Percentiles rank a stretch among this genome's conserved stretches.
These are phyloP conservation scores for Drosophila erecta DNA, from an alignment of 1,140 invertebrate genomes.

Conservation along the genomic window DNA sequence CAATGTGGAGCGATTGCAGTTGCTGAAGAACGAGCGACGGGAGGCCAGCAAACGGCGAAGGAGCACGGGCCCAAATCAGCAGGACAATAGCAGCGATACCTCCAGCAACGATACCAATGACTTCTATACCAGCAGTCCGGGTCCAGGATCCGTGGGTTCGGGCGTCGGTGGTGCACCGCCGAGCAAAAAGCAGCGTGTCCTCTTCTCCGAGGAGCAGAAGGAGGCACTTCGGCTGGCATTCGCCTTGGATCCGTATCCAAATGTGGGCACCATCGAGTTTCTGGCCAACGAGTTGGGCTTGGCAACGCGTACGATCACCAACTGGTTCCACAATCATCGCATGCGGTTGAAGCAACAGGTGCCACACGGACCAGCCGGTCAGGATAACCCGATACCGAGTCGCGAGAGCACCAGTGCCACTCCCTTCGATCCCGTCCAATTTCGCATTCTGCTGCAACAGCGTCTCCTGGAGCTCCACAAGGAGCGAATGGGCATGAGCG, in stretches of 20 bases:
- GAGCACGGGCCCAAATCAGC: slow-evolving; percentile 90
- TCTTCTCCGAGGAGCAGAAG: slow-evolving; percentile 99
- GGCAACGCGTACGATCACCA: slow-evolving; percentile 98
- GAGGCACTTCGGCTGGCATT: slow-evolving; percentile 97
- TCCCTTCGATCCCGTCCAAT: slow-evolving; percentile 95
- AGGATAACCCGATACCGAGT: slow-evolving; percentile 88
- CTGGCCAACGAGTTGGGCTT: slow-evolving; percentile 95
- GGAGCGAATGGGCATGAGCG: slow-evolving; percentile 90
- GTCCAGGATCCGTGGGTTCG: slow-evolving; percentile 86
- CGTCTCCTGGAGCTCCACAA: slow-evolving; percentile 93
- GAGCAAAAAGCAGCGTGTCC: slow-evolving; percentile 95
- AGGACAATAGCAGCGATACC: slow-evolving; percentile 94
- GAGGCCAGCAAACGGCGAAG: slow-evolving; percentile 95
- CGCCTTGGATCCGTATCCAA: slow-evolving; percentile 97
- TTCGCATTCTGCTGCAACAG: slow-evolving; percentile 94
- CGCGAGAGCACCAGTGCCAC: slow-evolving; percentile 88
- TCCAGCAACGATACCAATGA: slow-evolving; percentile 95
- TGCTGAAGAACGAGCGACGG: slow-evolving; percentile 94
- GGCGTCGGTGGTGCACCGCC: slow-evolving; percentile 87
- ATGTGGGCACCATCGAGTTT: slow-evolving; percentile 97
- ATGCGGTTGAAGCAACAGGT: slow-evolving; percentile 98
- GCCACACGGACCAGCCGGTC: slow-evolving; percentile 89
- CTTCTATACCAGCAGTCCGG: slow-evolving; percentile 93
- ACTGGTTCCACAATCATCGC: slow-evolving; percentile 99
- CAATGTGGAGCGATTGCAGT: slow-evolving; percentile 95